phyloP scores from a whole-genome alignment of 53 echinoderm and acorn worm genomes.

The Echinometra lucunter region DNA sequence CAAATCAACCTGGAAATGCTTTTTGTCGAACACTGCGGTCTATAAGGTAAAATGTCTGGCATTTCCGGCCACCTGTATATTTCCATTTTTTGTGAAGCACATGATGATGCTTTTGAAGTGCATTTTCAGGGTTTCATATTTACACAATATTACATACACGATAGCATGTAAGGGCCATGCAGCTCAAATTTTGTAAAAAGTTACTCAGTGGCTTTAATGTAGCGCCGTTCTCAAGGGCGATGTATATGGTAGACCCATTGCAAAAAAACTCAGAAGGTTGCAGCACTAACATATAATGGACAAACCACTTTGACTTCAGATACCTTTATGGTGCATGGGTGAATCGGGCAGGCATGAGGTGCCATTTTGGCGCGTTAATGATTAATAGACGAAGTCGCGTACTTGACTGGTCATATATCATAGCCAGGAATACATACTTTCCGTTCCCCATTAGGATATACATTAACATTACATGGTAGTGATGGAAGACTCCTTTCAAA shows the following conservation, averaged over 20 bases:
- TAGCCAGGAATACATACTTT: constrained; percentile 27
- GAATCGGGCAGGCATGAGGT: constrained; percentile 29
- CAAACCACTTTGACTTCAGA: background rate
- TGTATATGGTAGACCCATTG: background rate
- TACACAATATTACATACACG: too few species aligned
- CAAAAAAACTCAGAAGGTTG: background rate
- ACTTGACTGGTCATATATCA: constrained; percentile 61
- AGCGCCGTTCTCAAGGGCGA: background rate
- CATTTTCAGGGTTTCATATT: too few species aligned
- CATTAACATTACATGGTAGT: constrained; percentile 59
- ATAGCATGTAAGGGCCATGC: too few species aligned
- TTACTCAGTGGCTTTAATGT: background rate
- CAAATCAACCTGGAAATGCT: too few species aligned
- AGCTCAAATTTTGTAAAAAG: background rate
- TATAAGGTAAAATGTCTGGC: too few species aligned
- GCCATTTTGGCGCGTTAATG: constrained; percentile 63
- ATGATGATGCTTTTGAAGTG: too few species aligned
- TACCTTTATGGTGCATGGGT: background rate
- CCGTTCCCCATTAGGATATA: constrained; percentile 31
- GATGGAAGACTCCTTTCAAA: constrained; percentile 1
- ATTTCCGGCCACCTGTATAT: too few species aligned
- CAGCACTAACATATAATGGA: background rate
- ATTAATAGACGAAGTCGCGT: constrained; percentile 66
- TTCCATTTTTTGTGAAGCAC: too few species aligned
- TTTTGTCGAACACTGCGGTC: too few species aligned